Percentiles rank a stretch among this genome's conserved stretches.
phyloP scores from a whole-genome alignment of 30 jellyfish, hydroid and myxozoan genomes.

The Cassiopea andromeda region DNA sequence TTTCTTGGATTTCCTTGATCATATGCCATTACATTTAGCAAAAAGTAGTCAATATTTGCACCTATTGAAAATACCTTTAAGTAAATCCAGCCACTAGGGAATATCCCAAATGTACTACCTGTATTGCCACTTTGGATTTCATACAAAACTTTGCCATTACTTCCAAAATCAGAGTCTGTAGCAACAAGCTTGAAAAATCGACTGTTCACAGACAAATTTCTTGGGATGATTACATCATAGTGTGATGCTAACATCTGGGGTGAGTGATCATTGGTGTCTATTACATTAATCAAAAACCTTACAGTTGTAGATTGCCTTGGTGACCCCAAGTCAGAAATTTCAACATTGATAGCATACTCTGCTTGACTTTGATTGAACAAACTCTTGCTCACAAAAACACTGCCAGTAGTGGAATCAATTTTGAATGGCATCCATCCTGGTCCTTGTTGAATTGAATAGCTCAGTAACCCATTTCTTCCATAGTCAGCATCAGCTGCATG shows the following conservation, averaged over 20 bases:
- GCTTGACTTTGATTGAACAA: constrained; percentile 10
- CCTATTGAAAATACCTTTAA: constrained; percentile 23
- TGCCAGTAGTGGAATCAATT: constrained; percentile 74
- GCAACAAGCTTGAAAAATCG: constrained; percentile 30
- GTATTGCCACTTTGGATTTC: constrained; percentile 56
- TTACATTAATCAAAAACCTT: constrained; percentile 9
- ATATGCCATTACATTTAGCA: constrained; percentile 30
- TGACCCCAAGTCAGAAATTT: constrained; percentile 56
- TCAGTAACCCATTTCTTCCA: constrained; percentile 62
- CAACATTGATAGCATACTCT: constrained; percentile 1
- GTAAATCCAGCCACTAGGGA: constrained; percentile 80
- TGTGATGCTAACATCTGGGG: constrained; percentile 39
- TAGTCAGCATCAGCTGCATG: constrained; percentile 64
- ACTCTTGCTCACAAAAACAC: constrained; percentile 55
- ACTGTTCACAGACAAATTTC: constrained; percentile 57
- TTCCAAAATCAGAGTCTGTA: constrained; percentile 57
- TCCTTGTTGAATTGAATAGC: constrained; percentile 23
- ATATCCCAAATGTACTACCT: constrained; percentile 62
- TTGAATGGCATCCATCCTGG: constrained; percentile 12
- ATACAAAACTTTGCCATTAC: constrained; percentile 34
- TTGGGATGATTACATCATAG: constrained; percentile 13
- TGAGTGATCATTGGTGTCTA: constrained; percentile 58
- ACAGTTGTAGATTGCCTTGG: constrained; percentile 23
- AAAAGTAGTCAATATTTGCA: constrained; percentile 23
- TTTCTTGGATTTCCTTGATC: constrained; percentile 56